phyloP scores from a whole-genome alignment of 2,113 vertebrate species.

The Tragelaphus scriptus region DNA sequence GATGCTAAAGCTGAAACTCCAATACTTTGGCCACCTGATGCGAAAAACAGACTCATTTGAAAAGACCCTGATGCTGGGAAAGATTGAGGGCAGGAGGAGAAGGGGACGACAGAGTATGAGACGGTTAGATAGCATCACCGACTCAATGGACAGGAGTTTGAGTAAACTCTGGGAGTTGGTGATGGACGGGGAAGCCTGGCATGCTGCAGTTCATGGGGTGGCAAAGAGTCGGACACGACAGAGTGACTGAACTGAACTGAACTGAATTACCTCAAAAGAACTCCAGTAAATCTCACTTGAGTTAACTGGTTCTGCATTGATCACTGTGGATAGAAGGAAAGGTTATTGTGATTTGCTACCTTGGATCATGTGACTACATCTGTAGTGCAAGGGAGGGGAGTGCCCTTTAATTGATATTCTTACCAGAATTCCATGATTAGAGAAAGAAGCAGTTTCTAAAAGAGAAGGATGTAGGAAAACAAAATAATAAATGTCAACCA shows the following conservation, averaged over 20 bases:
- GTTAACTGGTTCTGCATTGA: neutral
- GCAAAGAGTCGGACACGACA: neutral
- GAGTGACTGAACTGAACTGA: neutral
- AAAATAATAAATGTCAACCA: neutral
- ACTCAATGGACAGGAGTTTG: neutral
- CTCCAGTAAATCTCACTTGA: neutral
- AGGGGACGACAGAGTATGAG: neutral
- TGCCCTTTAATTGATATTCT: neutral
- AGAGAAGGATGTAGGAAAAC: neutral
- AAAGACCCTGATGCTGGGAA: neutral
- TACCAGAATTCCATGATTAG: neutral
- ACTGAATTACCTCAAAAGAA: neutral
- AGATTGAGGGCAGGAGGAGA: neutral
- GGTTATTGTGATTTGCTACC: neutral
- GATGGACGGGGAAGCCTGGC: neutral
- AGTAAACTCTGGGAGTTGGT: neutral
- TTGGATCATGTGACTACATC: neutral
- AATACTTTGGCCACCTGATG: no score
- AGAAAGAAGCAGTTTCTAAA: neutral
- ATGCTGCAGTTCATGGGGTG: neutral
- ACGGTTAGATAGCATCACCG: neutral
- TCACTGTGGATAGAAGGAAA: neutral
- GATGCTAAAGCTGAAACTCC: no score
- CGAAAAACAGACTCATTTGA: neutral
- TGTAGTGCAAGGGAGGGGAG: rapidly evolving